Percentiles rank a stretch among this genome's conserved stretches.
Evolutionary conservation across 2,888 invertebrate species (phyloP).

Genomic region (Tenthredo notha): DNA sequence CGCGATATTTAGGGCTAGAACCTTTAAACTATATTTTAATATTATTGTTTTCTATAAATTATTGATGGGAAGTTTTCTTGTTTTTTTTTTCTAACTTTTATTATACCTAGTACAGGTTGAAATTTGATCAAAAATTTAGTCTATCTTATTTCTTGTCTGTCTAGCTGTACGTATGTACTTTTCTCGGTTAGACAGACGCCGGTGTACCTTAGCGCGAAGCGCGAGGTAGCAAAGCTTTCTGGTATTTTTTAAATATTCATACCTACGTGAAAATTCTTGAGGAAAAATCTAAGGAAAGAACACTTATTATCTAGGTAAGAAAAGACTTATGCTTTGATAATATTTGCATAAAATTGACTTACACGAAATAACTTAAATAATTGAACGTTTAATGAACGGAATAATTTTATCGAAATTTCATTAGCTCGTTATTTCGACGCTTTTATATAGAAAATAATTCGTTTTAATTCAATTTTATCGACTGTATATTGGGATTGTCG

Average conservation of each 20-base stretch:
- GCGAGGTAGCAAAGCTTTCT: slow-evolving; percentile 32
- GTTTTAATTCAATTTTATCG: too few species aligned
- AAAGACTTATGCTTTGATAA: slow-evolving; percentile 4
- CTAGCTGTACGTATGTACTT: not conserved
- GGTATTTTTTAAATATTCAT: slow-evolving; percentile 30
- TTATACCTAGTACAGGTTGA: too few species aligned
- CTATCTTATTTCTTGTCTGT: not conserved
- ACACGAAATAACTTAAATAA: too few species aligned
- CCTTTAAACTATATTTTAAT: not conserved
- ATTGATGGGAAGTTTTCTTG: not conserved
- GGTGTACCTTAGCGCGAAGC: not conserved
- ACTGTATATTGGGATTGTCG: not conserved
- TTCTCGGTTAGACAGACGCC: not conserved
- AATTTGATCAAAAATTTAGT: not conserved
- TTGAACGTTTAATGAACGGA: too few species aligned
- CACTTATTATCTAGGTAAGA: not conserved
- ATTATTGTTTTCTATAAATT: not conserved
- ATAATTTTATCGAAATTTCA: too few species aligned
- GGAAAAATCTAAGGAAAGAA: slow-evolving; percentile 23
- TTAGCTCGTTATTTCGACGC: not conserved
- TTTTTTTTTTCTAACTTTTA: not conserved
- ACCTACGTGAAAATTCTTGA: slow-evolving; percentile 1
- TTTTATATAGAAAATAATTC: not conserved
- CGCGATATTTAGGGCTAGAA: not conserved
- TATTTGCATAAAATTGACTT: not conserved